Evolutionary conservation across 2,888 invertebrate genomes (phyloP).

Genomic region (Synergus laeviventris): DNA sequence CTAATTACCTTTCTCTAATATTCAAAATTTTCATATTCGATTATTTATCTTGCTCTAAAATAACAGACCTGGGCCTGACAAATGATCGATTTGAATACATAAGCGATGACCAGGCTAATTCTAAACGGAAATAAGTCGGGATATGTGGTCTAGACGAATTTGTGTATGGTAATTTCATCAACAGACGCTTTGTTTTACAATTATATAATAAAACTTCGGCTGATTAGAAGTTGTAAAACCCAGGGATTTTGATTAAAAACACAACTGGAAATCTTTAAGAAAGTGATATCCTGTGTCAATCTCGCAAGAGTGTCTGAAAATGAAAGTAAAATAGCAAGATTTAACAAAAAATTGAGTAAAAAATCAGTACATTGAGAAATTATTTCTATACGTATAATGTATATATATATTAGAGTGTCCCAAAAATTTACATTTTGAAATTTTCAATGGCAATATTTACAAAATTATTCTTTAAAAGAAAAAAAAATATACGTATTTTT

Average conservation of each 20-base stretch:
- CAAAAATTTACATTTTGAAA: too few relatives aligned
- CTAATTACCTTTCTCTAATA: too few relatives aligned
- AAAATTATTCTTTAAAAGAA: too few relatives aligned
- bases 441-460: too few relatives aligned
- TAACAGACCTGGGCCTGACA: conserved; percentile 44
- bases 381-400: too few relatives aligned
- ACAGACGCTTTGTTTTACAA: conserved; percentile 20
- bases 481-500: too few relatives aligned
- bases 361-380: background rate
- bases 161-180: conserved; percentile 22
- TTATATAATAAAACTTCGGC: background rate
- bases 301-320: conserved; percentile 7
- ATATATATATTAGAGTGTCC: too few relatives aligned
- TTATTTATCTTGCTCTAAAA: too few relatives aligned
- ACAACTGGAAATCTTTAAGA: background rate
- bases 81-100: conserved; percentile 47
- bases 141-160: conserved; percentile 22
- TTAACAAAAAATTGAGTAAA: conserved; percentile 1
- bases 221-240: conserved; percentile 15
- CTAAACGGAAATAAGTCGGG: conserved; percentile 53
- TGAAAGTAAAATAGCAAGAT: background rate
- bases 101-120: conserved; percentile 50
- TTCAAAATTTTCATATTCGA: too few relatives aligned
- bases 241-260: conserved; percentile 8
- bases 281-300: conserved; percentile 16